Conservation (phyloP, 92 coral and sea anemone genomes). For the Heliopora coerulea region DNA sequence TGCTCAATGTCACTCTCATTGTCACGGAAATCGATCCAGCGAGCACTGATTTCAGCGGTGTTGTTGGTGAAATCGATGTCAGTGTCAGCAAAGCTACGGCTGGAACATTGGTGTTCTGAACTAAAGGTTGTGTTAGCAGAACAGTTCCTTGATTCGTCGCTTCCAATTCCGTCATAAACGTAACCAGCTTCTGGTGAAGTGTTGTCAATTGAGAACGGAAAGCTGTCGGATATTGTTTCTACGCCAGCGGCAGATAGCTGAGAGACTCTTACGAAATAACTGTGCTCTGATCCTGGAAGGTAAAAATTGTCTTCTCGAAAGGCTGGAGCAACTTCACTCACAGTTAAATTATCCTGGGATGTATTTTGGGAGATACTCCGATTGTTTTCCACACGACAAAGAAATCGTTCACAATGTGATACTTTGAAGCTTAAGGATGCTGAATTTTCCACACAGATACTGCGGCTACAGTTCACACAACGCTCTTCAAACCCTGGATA, state of each 20-base stretch:
- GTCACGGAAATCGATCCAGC: conserved; percentile 92
- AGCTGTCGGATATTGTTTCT: conserved; percentile 60
- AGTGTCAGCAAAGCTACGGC: conserved; percentile 80
- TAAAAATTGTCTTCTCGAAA: conserved; percentile 25
- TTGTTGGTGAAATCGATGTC: conserved; percentile 89
- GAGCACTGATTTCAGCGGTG: conserved; percentile 79
- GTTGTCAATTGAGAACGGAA: conserved; percentile 81
- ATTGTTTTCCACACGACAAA: background rate
- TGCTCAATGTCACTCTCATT: conserved; percentile 85
- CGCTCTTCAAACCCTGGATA: conserved; percentile 77
- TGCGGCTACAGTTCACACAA: conserved; percentile 50
- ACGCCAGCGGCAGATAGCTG: conserved; percentile 77
- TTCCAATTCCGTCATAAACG: conserved; percentile 91
- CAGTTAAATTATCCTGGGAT: conserved; percentile 21
- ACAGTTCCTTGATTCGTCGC: conserved; percentile 76
- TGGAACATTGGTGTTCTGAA: conserved; percentile 89
- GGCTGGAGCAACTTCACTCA: conserved; percentile 23
- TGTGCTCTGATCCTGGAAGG: conserved; percentile 32
- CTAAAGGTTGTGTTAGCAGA: conserved; percentile 84
- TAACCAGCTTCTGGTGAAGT: conserved; percentile 82
- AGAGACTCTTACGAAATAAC: conserved; percentile 35
- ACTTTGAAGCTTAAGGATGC: conserved; percentile 14
- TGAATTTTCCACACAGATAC: conserved; percentile 18
- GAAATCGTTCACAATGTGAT: conserved; percentile 34
- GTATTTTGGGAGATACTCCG: conserved; percentile 22